phyloP scores from a whole-genome alignment of 2,888 invertebrate genomes.

The Metacarcinus magister region DNA sequence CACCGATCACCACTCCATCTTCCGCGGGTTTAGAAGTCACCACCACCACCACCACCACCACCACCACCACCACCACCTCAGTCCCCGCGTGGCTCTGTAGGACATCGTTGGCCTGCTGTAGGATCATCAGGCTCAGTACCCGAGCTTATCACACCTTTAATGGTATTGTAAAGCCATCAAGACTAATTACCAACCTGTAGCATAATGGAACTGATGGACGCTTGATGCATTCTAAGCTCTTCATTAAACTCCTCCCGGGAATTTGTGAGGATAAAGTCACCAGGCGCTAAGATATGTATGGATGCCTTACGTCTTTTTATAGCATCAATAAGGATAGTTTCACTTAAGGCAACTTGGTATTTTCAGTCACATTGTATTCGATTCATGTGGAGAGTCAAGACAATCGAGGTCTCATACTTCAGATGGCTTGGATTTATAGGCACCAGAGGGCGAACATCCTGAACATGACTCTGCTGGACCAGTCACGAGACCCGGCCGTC shows the following conservation, averaged over 20 bases:
- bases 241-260: conserved; percentile 48
- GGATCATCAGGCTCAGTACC: conserved; percentile 40
- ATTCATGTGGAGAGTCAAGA: conserved; percentile 44
- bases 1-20: conserved; percentile 27
- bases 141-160: conserved; percentile 54
- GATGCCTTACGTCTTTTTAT: not conserved
- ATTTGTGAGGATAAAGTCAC: not conserved
- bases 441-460: not conserved
- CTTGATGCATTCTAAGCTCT: conserved; percentile 33
- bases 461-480: conserved; percentile 44
- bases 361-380: not conserved
- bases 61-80: not conserved
- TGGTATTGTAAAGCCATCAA: conserved; percentile 51
- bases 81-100: not conserved
- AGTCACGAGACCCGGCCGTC: conserved; percentile 43
- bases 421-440: conserved; percentile 57
- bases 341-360: not conserved
- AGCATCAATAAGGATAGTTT: not conserved
- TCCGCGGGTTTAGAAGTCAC: not conserved
- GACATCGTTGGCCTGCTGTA: not conserved
- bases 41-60: not conserved
- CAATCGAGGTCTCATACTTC: conserved; percentile 28
- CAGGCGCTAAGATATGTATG: not conserved
- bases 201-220: conserved; percentile 47
- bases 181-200: conserved; percentile 54